Evolutionary conservation across 1,140 invertebrate species (phyloP).

Genomic region (Wiebesia pumilae): DNA sequence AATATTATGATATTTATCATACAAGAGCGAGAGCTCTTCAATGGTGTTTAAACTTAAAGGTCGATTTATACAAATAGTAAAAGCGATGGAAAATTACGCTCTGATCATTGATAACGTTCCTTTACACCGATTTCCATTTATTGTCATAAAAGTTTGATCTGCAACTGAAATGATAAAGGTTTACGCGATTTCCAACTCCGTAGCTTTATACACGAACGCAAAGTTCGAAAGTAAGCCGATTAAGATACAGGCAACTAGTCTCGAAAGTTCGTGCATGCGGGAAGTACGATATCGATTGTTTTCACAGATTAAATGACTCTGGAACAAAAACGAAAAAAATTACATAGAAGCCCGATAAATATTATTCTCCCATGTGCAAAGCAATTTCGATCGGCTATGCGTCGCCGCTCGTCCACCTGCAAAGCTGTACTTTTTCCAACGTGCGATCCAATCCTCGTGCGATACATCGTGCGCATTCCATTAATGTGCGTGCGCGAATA

Average conservation of each 20-base stretch:
- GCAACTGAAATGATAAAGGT: conserved; percentile 24
- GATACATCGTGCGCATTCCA: too few relatives aligned
- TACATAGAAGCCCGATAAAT: background rate
- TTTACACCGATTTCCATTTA: conserved; percentile 26
- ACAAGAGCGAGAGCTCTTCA: background rate
- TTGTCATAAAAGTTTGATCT: conserved; percentile 28
- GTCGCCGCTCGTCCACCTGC: background rate
- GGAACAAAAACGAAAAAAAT: conserved; percentile 1
- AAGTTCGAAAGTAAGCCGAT: conserved; percentile 31
- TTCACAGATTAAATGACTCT: conserved; percentile 7
- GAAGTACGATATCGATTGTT: conserved; percentile 30
- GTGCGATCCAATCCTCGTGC: too few relatives aligned
- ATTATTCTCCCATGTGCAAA: background rate
- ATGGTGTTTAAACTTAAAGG: background rate
- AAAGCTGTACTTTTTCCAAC: too few relatives aligned
- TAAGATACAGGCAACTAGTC: conserved; percentile 26
- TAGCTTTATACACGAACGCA: conserved; percentile 29
- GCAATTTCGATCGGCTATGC: background rate
- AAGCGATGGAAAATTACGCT: background rate
- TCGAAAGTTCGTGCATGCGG: conserved; percentile 18
- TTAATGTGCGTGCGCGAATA: too few relatives aligned
- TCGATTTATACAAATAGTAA: background rate
- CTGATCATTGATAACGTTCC: background rate
- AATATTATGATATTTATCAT: background rate
- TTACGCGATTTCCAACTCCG: conserved; percentile 33